Evolutionary conservation across 2,888 invertebrate genomes (phyloP).

Genomic region (Drosophila falleni): DNA sequence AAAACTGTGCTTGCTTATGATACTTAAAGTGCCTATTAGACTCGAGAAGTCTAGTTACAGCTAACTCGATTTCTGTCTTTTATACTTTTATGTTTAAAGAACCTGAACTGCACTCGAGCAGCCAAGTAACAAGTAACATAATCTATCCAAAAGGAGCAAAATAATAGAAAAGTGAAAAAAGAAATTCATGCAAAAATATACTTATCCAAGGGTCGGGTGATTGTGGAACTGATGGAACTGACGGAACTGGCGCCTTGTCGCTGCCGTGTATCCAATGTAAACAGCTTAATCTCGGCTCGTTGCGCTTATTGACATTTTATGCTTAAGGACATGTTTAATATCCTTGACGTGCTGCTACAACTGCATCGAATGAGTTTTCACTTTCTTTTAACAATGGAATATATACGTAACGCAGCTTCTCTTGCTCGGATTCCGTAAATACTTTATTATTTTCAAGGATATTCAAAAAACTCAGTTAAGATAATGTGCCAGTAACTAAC

Average conservation of each 20-base stretch:
- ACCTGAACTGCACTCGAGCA: slow-evolving; percentile 40
- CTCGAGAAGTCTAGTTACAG: slow-evolving; percentile 36
- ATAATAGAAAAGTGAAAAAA: slow-evolving; percentile 10
- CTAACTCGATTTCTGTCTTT: slow-evolving; percentile 36
- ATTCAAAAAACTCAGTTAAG: not conserved
- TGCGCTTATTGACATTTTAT: slow-evolving; percentile 78
- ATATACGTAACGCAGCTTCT: not conserved
- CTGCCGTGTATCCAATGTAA: slow-evolving; percentile 52
- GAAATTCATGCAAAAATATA: slow-evolving; percentile 32
- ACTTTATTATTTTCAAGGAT: slow-evolving; percentile 1
- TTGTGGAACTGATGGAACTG: slow-evolving; percentile 1
- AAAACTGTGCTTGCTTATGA: slow-evolving; percentile 22
- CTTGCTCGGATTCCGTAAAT: not conserved
- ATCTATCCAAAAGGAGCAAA: slow-evolving; percentile 32
- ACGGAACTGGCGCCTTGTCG: slow-evolving; percentile 42
- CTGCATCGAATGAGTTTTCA: slow-evolving; percentile 3
- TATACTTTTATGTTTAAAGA: slow-evolving; percentile 19
- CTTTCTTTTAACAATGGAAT: slow-evolving; percentile 9
- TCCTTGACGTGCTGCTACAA: slow-evolving; percentile 42
- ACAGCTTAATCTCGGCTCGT: slow-evolving; percentile 68
- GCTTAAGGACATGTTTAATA: slow-evolving; percentile 79
- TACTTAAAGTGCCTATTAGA: slow-evolving; percentile 38
- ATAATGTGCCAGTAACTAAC: slow-evolving; percentile 4
- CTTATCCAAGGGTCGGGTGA: slow-evolving; percentile 16
- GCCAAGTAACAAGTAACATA: slow-evolving; percentile 44